Evolutionary conservation across 2,888 invertebrate species (phyloP).

Genomic region (Ectemnius continuus): DNA sequence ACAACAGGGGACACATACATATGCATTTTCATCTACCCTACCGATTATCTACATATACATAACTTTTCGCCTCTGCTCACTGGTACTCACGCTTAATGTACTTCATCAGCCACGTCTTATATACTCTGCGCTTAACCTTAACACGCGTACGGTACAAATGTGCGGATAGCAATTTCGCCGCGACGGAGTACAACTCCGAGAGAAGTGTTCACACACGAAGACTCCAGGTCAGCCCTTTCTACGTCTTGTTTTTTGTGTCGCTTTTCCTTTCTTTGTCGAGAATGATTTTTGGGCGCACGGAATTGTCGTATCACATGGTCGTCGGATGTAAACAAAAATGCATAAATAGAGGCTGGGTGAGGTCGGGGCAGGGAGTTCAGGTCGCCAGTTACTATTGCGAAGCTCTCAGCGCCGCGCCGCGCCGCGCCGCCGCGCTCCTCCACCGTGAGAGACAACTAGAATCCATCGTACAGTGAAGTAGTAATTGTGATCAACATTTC

Average conservation of each 20-base stretch:
- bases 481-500: conserved; percentile 65
- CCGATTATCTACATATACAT: conserved; percentile 73
- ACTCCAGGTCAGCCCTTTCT: too few relatives aligned
- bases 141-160: conserved; percentile 36
- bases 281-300: too few relatives aligned
- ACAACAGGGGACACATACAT: conserved; percentile 75
- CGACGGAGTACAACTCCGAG: too few relatives aligned
- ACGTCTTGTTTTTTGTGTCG: too few relatives aligned
- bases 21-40: conserved; percentile 72
- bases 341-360: conserved; percentile 40
- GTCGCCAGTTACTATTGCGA: conserved; percentile 42
- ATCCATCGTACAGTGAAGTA: conserved; percentile 53
- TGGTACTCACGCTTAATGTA: conserved; percentile 56
- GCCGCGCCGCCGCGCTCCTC: too few relatives aligned
- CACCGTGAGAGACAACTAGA: conserved; percentile 53
- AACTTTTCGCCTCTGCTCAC: conserved; percentile 60
- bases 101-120: conserved; percentile 52
- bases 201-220: too few relatives aligned
- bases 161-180: conserved; percentile 17
- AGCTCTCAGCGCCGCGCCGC: conserved; percentile 44
- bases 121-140: conserved; percentile 21
- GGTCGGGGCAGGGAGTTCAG: too few relatives aligned
- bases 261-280: too few relatives aligned
- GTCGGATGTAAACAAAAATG: conserved; percentile 56
- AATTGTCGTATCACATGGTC: conserved; percentile 13